phyloP scores from a whole-genome alignment of 2,888 invertebrate species.

The Nomada fabriciana region DNA sequence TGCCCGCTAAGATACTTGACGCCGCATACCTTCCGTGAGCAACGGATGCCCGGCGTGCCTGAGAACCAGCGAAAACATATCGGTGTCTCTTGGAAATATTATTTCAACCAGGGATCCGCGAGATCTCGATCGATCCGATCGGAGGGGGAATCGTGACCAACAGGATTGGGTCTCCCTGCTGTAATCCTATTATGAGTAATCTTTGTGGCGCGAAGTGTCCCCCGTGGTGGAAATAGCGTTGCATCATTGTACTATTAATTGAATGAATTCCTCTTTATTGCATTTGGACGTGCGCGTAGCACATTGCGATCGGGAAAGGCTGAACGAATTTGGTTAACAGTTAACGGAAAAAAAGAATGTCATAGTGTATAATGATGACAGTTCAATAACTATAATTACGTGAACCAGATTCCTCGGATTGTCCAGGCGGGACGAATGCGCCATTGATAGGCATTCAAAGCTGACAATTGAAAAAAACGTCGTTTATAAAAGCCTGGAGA shows the following conservation, averaged over 20 bases:
- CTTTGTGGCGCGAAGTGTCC: too few relatives aligned
- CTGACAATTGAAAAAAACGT: not conserved
- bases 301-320: too few relatives aligned
- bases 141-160: not conserved
- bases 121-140: not conserved
- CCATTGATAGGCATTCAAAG: not conserved
- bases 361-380: too few relatives aligned
- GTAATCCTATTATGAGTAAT: too few relatives aligned
- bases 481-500: not conserved
- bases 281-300: too few relatives aligned
- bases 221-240: too few relatives aligned
- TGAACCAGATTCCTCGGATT: not conserved
- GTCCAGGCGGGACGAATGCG: too few relatives aligned
- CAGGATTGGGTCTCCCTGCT: not conserved
- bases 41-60: constrained; percentile 59
- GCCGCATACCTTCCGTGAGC: constrained; percentile 64
- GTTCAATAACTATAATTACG: too few relatives aligned
- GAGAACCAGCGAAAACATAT: constrained; percentile 42
- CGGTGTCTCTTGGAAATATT: constrained; percentile 51
- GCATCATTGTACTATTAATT: too few relatives aligned
- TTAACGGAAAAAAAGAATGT: too few relatives aligned
- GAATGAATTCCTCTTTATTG: too few relatives aligned
- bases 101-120: constrained; percentile 19
- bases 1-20: constrained; percentile 65
- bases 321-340: too few relatives aligned